Evolutionary conservation across 2,113 vertebrate genomes (phyloP).

Genomic region (Eurypyga helias): DNA sequence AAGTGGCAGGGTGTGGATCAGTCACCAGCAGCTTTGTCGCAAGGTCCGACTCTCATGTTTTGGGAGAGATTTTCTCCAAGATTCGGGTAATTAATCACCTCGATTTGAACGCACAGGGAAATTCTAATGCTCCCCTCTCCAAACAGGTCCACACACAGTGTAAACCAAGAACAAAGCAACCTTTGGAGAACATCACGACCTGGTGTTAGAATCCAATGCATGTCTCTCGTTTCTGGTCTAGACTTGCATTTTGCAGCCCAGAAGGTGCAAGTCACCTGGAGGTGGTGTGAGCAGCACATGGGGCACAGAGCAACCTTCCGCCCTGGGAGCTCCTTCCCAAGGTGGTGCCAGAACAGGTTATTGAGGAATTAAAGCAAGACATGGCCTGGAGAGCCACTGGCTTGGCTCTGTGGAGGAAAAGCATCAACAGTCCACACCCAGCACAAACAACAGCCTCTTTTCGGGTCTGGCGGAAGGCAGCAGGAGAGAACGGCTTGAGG

Average conservation of each 20-base stretch:
- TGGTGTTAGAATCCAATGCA: neutral
- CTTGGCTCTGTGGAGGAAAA: neutral
- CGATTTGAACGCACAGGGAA: neutral
- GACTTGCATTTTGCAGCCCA: neutral
- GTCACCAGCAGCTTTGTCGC: neutral
- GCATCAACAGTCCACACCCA: neutral
- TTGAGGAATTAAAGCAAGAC: neutral
- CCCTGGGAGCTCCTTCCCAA: neutral
- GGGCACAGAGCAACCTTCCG: neutral
- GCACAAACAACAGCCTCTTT: neutral
- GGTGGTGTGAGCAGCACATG: neutral
- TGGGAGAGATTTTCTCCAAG: neutral
- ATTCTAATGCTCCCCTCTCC: neutral
- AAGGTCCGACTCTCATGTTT: fast-evolving
- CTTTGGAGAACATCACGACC: neutral
- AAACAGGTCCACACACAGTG: too few relatives aligned
- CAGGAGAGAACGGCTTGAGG: neutral
- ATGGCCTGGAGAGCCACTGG: neutral
- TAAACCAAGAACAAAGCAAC: neutral
- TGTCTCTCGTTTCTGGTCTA: neutral
- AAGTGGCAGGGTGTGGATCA: neutral
- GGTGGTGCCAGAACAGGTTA: neutral
- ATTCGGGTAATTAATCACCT: neutral
- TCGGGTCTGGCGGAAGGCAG: neutral
- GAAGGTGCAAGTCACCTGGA: neutral